Conservation (phyloP, 2,888 invertebrate species). For the Tanypteryx hageni region DNA sequence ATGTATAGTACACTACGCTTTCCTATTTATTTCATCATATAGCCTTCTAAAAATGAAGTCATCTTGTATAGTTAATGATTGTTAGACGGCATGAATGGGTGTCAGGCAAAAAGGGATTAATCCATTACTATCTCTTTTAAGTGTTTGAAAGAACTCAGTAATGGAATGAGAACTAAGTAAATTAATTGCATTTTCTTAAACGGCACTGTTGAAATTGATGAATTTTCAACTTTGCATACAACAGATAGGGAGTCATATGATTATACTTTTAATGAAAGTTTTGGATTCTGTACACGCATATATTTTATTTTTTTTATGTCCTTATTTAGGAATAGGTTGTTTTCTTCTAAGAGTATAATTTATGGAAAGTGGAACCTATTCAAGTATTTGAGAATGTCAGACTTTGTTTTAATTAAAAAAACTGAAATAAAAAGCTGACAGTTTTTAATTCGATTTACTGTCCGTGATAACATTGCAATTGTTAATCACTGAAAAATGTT, state of each 20-base stretch:
- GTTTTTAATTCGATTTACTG: constrained; percentile 11
- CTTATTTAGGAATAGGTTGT: constrained; percentile 57
- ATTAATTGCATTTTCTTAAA: constrained; percentile 31
- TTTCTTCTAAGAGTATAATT: constrained; percentile 49
- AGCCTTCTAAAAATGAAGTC: constrained; percentile 62
- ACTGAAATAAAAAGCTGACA: background rate
- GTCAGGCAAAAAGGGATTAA: constrained; percentile 49
- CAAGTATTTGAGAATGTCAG: constrained; percentile 55
- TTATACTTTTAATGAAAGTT: constrained; percentile 34
- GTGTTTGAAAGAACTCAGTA: constrained; percentile 34
- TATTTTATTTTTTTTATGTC: constrained; percentile 57
- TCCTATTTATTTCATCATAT: constrained; percentile 60
- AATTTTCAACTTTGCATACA: constrained; percentile 8
- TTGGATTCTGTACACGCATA: constrained; percentile 52
- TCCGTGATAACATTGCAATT: background rate
- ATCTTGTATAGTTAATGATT: constrained; percentile 56
- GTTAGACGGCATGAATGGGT: constrained; percentile 62
- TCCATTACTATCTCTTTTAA: constrained; percentile 55
- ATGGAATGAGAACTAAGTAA: constrained; percentile 27
- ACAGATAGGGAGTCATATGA: constrained; percentile 40
- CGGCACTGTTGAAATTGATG: constrained; percentile 6
- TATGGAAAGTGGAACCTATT: constrained; percentile 47
- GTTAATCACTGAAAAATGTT: background rate
- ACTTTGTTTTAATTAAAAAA: background rate
- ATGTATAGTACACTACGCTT: constrained; percentile 63